phyloP scores from a whole-genome alignment of 2,888 invertebrate species.

The Anthrax anthrax region DNA sequence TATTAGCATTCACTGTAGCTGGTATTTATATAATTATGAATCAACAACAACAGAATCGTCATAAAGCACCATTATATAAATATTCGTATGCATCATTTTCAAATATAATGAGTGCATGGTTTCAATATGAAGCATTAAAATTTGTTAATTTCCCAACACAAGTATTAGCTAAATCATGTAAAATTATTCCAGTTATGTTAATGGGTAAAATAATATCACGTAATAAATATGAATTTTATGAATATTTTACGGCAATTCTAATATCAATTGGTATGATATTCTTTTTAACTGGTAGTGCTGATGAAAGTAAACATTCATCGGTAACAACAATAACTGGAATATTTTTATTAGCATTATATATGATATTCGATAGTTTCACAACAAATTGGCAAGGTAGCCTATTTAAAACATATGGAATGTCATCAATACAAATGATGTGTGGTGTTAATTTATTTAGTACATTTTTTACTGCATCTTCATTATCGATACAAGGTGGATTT shows the following conservation, averaged over 20 bases:
- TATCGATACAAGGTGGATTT: slow-evolving; percentile 77
- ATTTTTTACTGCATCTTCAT: slow-evolving; percentile 69
- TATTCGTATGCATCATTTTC: slow-evolving; percentile 93
- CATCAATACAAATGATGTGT: slow-evolving; percentile 87
- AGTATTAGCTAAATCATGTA: slow-evolving; percentile 93
- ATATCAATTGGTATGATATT: slow-evolving; percentile 88
- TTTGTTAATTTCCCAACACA: slow-evolving; percentile 97
- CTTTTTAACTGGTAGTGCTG: slow-evolving; percentile 71
- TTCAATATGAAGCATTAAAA: slow-evolving; percentile 97
- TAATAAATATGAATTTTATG: slow-evolving; percentile 74
- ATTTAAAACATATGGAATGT: slow-evolving; percentile 65
- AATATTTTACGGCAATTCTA: slow-evolving; percentile 78
- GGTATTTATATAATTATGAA: slow-evolving; percentile 44
- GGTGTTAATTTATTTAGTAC: slow-evolving; percentile 92
- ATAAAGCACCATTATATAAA: slow-evolving; percentile 80
- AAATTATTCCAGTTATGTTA: slow-evolving; percentile 94
- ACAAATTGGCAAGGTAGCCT: slow-evolving; percentile 94
- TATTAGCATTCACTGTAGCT: slow-evolving; percentile 67
- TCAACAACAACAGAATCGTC: slow-evolving; percentile 49
- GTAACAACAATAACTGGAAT: slow-evolving; percentile 72
- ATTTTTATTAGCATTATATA: slow-evolving; percentile 74
- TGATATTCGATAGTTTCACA: slow-evolving; percentile 94
- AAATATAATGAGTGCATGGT: slow-evolving; percentile 98
- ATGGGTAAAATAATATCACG: slow-evolving; percentile 90
- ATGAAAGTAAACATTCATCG: slow-evolving; percentile 44